Conservation (phyloP, 2,113 vertebrate genomes). For the Phalacrocorax pelagicus region DNA sequence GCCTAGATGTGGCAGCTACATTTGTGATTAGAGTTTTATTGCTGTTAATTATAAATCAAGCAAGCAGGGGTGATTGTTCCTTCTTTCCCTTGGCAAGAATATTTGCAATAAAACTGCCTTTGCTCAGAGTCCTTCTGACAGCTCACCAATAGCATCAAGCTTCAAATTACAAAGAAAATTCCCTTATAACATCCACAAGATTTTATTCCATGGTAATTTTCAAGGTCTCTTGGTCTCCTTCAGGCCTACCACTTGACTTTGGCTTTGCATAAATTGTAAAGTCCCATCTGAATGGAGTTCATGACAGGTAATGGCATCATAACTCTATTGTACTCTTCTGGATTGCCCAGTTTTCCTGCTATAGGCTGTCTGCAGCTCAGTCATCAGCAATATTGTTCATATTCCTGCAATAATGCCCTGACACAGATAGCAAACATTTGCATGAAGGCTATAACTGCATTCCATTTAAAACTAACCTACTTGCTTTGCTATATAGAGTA, state of each 20-base stretch:
- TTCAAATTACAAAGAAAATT: background rate
- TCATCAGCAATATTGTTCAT: background rate
- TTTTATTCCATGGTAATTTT: background rate
- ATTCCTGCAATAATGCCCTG: background rate
- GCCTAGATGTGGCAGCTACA: background rate
- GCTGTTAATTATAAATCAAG: slow-evolving; percentile 46
- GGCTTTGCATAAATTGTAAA: background rate
- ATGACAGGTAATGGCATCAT: background rate
- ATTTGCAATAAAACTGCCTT: background rate
- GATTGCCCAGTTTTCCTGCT: background rate
- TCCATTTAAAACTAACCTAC: background rate
- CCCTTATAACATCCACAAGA: background rate
- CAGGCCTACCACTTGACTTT: background rate
- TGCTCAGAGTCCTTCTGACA: background rate
- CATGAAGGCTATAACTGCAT: background rate
- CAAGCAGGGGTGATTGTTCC: background rate
- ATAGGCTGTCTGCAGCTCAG: background rate
- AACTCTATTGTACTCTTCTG: background rate
- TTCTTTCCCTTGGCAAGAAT: background rate
- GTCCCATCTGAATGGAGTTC: background rate
- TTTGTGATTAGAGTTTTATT: slow-evolving; percentile 35
- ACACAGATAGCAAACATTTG: background rate
- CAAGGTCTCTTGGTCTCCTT: background rate
- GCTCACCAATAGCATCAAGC: background rate
- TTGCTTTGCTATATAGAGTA: background rate